A percentile compares a stretch with the other conserved stretches of the same genome.
Evolutionary conservation across 1,140 invertebrate species (phyloP).

Genomic region (Drosophila pallidifrons): DNA sequence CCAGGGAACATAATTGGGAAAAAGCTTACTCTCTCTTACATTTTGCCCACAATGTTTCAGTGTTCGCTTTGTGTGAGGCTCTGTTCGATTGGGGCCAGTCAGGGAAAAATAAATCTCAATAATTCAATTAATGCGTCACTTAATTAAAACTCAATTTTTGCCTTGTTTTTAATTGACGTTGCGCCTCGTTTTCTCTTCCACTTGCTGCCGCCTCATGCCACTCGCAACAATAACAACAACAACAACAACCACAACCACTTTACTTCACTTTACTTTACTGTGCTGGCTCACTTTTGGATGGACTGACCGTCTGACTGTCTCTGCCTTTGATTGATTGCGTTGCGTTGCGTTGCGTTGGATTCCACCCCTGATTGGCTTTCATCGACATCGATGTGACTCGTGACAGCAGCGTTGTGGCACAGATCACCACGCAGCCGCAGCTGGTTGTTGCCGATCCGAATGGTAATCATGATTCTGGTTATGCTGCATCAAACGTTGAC

Average conservation of each 20-base stretch:
- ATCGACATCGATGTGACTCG: slow-evolving; percentile 12
- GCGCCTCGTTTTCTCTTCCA: slow-evolving; percentile 43
- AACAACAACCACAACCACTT: too few species aligned
- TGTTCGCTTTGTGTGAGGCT: slow-evolving; percentile 14
- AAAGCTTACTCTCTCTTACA: background rate
- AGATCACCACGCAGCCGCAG: slow-evolving; percentile 86
- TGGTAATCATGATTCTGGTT: slow-evolving; percentile 92
- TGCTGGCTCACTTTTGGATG: slow-evolving; percentile 5
- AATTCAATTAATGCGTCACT: slow-evolving; percentile 81
- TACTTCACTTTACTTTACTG: background rate
- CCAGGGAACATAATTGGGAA: slow-evolving; percentile 36
- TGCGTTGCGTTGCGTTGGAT: slow-evolving; percentile 41
- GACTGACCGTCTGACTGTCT: slow-evolving; percentile 5
- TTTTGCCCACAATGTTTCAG: background rate
- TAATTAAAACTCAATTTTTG: slow-evolving; percentile 81
- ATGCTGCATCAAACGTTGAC: slow-evolving; percentile 89
- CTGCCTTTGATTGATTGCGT: slow-evolving; percentile 55
- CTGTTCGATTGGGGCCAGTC: background rate
- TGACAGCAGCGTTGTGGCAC: slow-evolving; percentile 86
- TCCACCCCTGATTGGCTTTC: slow-evolving; percentile 16
- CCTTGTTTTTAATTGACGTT: slow-evolving; percentile 76
- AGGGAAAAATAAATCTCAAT: slow-evolving; percentile 72
- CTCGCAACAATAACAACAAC: too few species aligned
- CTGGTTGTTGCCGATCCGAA: slow-evolving; percentile 88
- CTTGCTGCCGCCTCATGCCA: slow-evolving; percentile 1